Percentiles rank a stretch among this genome's conserved stretches.
These are phyloP conservation scores for Aplochiton taeniatus DNA, from an alignment of 2,797 vertebrate genomes.

Conservation along the genomic window DNA sequence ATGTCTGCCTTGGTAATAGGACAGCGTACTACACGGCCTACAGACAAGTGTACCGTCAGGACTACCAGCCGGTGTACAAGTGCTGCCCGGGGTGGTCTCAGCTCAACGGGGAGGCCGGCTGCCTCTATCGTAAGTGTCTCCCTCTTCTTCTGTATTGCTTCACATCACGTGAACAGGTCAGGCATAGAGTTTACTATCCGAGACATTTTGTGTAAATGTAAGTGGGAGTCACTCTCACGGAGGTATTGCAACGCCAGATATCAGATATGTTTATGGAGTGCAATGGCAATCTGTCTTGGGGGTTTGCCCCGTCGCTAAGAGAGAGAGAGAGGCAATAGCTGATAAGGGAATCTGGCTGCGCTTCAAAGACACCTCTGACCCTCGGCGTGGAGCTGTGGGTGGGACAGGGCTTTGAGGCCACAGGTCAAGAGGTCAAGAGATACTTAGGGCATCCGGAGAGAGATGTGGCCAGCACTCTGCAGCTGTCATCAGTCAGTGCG, in stretches of 20 bases:
- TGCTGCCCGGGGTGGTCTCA: slow-evolving; percentile 92
- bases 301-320: slow-evolving; percentile 10
- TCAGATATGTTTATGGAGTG: slow-evolving; percentile 10
- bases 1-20: slow-evolving; percentile 67
- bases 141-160: neutral
- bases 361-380: slow-evolving; percentile 28
- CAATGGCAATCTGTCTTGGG: slow-evolving; percentile 11
- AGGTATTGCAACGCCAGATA: neutral
- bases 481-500: slow-evolving; percentile 58
- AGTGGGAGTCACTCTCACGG: neutral
- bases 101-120: slow-evolving; percentile 80
- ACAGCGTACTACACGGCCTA: slow-evolving; percentile 83
- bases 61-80: slow-evolving; percentile 75
- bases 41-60: slow-evolving; percentile 82
- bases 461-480: slow-evolving; percentile 8
- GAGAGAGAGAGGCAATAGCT: slow-evolving; percentile 3
- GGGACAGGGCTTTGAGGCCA: slow-evolving; percentile 35
- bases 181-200: neutral
- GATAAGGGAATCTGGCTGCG: slow-evolving; percentile 8
- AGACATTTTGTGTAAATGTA: neutral
- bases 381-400: slow-evolving; percentile 27
- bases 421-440: slow-evolving; percentile 42
- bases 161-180: neutral
- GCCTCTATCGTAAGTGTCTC: slow-evolving; percentile 86
- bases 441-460: slow-evolving; percentile 18